phyloP scores from a whole-genome alignment of 2,797 vertebrate genomes.

The Enteromius trimaculatus region DNA sequence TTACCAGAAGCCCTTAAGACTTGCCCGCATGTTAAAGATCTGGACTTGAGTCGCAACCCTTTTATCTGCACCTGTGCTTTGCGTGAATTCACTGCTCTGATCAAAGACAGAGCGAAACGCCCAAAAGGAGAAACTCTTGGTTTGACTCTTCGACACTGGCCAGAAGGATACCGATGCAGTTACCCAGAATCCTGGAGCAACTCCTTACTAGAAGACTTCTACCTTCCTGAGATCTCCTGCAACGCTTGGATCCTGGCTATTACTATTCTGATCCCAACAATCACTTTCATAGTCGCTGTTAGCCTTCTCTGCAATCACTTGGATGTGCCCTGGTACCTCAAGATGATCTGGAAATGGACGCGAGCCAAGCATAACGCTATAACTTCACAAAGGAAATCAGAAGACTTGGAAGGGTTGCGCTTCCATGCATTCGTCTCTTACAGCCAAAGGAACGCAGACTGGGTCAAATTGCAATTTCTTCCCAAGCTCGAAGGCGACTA shows the following conservation, averaged over 20 bases:
- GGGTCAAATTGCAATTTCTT: conserved; percentile 83
- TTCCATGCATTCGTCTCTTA: conserved; percentile 92
- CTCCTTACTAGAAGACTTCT: conserved; percentile 72
- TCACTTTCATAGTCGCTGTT: conserved; percentile 63
- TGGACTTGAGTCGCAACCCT: conserved; percentile 80
- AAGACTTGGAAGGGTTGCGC: conserved; percentile 70
- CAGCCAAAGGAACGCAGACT: conserved; percentile 81
- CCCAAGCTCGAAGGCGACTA: conserved; percentile 79
- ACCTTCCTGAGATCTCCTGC: conserved; percentile 78
- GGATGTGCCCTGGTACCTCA: conserved; percentile 86
- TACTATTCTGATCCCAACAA: conserved; percentile 72
- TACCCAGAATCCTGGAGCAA: conserved; percentile 77
- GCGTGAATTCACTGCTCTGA: conserved; percentile 64
- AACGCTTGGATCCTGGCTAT: conserved; percentile 73
- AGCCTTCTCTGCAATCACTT: conserved; percentile 75
- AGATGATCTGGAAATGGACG: conserved; percentile 89
- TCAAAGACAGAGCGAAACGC: conserved; percentile 37
- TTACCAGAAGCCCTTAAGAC: conserved; percentile 71
- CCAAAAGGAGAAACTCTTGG: conserved; percentile 25
- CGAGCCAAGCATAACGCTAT: conserved; percentile 79
- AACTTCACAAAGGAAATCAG: conserved; percentile 51
- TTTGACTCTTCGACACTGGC: conserved; percentile 79
- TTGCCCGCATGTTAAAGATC: conserved; percentile 74
- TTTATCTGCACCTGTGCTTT: conserved; percentile 74
- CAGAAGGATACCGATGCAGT: conserved; percentile 78